A percentile compares a stretch with the other conserved stretches of the same genome.
These are phyloP conservation scores for Epizoanthus fatuus DNA, from an alignment of 92 coral and sea anemone species.

Conservation along the genomic window DNA sequence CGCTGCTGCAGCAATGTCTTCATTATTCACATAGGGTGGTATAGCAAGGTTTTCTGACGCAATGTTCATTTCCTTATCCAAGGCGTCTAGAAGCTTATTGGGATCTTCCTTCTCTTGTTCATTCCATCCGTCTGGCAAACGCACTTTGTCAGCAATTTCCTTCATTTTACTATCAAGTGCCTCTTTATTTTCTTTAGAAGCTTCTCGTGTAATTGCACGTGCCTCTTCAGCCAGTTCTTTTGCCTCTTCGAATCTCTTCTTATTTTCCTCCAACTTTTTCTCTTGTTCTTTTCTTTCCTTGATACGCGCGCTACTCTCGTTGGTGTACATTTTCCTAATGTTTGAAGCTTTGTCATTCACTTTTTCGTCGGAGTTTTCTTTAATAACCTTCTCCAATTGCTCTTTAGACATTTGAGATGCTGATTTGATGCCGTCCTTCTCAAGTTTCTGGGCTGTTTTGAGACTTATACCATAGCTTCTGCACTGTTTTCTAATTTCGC, in stretches of 20 bases:
- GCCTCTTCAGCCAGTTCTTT: not conserved
- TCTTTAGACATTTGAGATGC: not conserved
- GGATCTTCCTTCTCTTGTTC: not conserved
- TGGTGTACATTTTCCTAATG: not conserved
- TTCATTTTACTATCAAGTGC: not conserved
- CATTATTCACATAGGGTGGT: not conserved
- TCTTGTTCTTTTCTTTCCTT: not conserved
- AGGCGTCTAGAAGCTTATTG: not conserved
- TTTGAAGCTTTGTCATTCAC: not conserved
- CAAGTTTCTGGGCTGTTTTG: not conserved
- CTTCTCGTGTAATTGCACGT: not conserved
- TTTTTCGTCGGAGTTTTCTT: not conserved
- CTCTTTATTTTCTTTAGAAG: not conserved
- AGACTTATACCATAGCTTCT: not conserved
- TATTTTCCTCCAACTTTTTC: not conserved
- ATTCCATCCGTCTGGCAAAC: not conserved
- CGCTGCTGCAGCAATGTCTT: conserved; percentile 5
- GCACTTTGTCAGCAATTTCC: not conserved
- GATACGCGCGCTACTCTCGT: not conserved
- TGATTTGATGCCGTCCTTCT: not conserved
- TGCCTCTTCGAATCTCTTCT: not conserved
- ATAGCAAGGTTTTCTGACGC: not conserved
- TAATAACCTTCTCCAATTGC: not conserved
- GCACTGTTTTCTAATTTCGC: not conserved
- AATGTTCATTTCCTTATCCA: not conserved